Conservation (phyloP, 92 coral and sea anemone species). For the Porites divaricata region DNA sequence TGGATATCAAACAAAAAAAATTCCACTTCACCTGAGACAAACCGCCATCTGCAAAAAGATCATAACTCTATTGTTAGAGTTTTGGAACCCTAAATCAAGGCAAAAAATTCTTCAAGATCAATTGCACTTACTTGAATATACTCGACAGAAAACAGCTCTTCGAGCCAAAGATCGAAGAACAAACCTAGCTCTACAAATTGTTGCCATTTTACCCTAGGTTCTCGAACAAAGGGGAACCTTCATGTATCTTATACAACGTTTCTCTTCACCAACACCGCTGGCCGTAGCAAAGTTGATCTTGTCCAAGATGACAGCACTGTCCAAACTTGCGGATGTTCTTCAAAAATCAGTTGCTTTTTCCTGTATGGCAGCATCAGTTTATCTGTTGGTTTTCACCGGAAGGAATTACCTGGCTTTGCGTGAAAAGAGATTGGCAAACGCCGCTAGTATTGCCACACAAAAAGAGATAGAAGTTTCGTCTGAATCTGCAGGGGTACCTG, state of each 20-base stretch:
- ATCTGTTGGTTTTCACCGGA: conserved; percentile 47
- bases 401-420: conserved; percentile 51
- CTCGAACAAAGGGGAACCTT: not conserved
- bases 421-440: conserved; percentile 30
- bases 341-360: conserved; percentile 69
- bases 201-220: conserved; percentile 66
- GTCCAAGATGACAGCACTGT: conserved; percentile 30
- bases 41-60: conserved; percentile 57
- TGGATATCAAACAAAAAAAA: not conserved
- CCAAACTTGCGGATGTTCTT: conserved; percentile 61
- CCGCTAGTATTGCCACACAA: conserved; percentile 1
- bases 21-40: conserved; percentile 30
- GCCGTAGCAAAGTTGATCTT: not conserved
- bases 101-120: not conserved
- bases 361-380: conserved; percentile 41
- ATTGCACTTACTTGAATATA: conserved; percentile 61
- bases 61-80: not conserved
- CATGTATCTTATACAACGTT: not conserved
- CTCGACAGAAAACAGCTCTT: conserved; percentile 49
- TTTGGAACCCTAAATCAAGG: not conserved
- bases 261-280: not conserved
- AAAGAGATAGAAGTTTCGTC: not conserved
- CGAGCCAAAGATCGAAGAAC: conserved; percentile 32
- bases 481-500: not conserved
- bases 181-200: conserved; percentile 37